Percentiles rank a stretch among this genome's conserved stretches.
phyloP scores from a whole-genome alignment of 2,113 vertebrate genomes.

The Silurus asotus region DNA sequence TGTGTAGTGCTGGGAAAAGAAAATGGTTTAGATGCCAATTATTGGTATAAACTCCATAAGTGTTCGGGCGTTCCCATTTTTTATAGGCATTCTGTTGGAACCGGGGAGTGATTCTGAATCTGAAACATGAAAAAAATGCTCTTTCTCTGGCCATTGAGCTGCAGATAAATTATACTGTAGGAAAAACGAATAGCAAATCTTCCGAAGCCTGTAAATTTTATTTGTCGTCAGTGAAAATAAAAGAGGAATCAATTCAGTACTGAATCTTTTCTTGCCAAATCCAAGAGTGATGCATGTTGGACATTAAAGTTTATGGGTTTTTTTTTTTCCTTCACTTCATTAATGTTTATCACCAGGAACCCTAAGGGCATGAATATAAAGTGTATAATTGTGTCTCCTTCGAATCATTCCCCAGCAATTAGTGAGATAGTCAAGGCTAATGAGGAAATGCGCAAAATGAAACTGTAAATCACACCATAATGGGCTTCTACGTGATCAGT shows the following conservation, averaged over 20 bases:
- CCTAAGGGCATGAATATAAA: slow-evolving; percentile 13
- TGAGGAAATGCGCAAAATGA: slow-evolving; percentile 4
- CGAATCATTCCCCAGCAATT: background rate
- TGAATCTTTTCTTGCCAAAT: slow-evolving; percentile 27
- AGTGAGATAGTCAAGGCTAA: background rate
- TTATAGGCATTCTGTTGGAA: no score
- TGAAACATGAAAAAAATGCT: slow-evolving; percentile 22
- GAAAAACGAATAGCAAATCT: slow-evolving; percentile 16
- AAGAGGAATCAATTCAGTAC: slow-evolving; percentile 39
- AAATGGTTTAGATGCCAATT: background rate
- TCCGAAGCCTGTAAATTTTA: slow-evolving; percentile 53
- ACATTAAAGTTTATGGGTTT: background rate
- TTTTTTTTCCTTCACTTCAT: background rate
- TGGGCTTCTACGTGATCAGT: background rate
- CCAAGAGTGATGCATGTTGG: slow-evolving; percentile 7
- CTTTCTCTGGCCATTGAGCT: background rate
- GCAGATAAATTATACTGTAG: background rate
- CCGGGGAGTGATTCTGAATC: background rate
- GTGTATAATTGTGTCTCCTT: slow-evolving; percentile 1
- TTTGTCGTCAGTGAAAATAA: slow-evolving; percentile 50
- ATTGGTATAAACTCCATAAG: background rate
- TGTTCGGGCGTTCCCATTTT: no score
- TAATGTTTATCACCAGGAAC: slow-evolving; percentile 14
- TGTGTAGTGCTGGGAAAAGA: background rate
- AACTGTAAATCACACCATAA: slow-evolving; percentile 6